Conservation (phyloP, 2,888 invertebrate genomes). For the Hydriomena furcata region DNA sequence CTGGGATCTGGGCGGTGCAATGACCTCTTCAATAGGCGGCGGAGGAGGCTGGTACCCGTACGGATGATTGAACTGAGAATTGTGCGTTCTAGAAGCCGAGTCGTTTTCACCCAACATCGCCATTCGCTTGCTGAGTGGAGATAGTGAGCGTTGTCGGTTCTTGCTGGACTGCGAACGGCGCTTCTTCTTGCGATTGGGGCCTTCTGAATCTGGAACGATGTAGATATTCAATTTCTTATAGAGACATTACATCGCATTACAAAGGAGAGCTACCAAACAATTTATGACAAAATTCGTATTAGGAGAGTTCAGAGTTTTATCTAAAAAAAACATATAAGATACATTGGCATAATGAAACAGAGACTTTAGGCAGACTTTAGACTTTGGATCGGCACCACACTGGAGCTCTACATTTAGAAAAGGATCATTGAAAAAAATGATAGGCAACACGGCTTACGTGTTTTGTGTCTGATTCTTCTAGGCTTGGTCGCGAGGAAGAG, state of each 20-base stretch:
- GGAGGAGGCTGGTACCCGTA: constrained; percentile 85
- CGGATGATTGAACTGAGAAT: constrained; percentile 88
- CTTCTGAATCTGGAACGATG: constrained; percentile 70
- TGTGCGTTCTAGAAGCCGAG: constrained; percentile 73
- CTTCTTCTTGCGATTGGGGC: constrained; percentile 83
- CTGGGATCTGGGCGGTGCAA: constrained; percentile 62
- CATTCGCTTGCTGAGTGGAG: constrained; percentile 93
- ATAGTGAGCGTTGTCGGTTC: constrained; percentile 88
- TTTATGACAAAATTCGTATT: no score
- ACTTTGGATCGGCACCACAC: no score
- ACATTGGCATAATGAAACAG: no score
- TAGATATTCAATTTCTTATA: constrained; percentile 21
- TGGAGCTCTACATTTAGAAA: no score
- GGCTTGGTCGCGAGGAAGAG: no score
- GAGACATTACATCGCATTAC: neutral
- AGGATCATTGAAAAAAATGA: no score
- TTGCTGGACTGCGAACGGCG: constrained; percentile 81
- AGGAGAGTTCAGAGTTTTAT: no score
- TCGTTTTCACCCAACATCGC: constrained; percentile 86
- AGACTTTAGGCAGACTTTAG: no score
- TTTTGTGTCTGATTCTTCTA: no score
- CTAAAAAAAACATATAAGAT: no score
- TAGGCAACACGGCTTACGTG: no score
- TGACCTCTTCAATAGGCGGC: constrained; percentile 70
- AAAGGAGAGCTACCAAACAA: no score